Percentiles rank a stretch among this genome's conserved stretches.
Evolutionary conservation across 2,888 invertebrate species (phyloP).

Genomic region (Polyommatus icarus): DNA sequence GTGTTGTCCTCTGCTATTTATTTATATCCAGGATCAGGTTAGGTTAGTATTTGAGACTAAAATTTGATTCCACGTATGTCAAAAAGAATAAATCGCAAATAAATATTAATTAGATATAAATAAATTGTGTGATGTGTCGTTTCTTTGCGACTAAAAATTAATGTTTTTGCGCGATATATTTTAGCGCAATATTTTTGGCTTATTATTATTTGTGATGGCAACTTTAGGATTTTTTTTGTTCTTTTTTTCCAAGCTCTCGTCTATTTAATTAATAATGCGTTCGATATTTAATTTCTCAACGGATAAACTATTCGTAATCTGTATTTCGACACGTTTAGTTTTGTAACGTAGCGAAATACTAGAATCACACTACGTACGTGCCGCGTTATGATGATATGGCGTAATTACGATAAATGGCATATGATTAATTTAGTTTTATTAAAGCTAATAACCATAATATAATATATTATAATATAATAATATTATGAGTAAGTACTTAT

Average conservation of each 20-base stretch:
- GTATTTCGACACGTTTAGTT: slow-evolving; percentile 38
- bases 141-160: too few relatives aligned
- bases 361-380: neutral
- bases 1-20: neutral
- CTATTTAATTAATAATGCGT: neutral
- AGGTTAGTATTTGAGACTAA: neutral
- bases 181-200: too few relatives aligned
- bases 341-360: slow-evolving; percentile 37
- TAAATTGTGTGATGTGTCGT: too few relatives aligned
- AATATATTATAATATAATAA: too few relatives aligned
- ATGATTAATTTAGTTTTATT: neutral
- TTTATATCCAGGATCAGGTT: neutral
- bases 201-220: neutral
- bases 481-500: too few relatives aligned
- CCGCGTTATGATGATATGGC: slow-evolving; percentile 12
- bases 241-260: neutral
- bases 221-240: neutral
- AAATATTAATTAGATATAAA: too few relatives aligned
- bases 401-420: slow-evolving; percentile 8
- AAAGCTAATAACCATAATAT: neutral
- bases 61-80: neutral
- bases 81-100: too few relatives aligned
- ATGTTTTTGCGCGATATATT: too few relatives aligned
- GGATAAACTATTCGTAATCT: slow-evolving; percentile 38
- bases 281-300: slow-evolving; percentile 37